Conservation (phyloP, 2,113 vertebrate species). For the Gila orcuttii region DNA sequence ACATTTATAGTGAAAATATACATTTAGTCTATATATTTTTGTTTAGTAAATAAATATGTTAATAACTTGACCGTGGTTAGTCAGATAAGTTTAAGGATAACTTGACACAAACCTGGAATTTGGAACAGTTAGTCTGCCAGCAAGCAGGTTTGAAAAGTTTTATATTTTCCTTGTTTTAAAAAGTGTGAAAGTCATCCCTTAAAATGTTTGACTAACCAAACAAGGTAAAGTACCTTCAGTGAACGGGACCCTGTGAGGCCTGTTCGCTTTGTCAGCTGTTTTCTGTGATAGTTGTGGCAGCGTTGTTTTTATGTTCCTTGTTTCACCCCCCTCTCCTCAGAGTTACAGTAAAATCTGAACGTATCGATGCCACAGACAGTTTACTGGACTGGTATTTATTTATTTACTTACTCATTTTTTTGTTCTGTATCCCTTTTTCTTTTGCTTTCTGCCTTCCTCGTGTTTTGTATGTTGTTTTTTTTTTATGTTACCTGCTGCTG, state of each 20-base stretch:
- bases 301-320: conserved; percentile 49
- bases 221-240: neutral
- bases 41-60: neutral
- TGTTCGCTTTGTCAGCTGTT: conserved; percentile 11
- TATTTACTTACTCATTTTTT: conserved; percentile 48
- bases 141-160: neutral
- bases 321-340: conserved; percentile 58
- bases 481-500: conserved; percentile 24
- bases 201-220: neutral
- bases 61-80: neutral
- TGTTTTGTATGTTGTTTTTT: conserved; percentile 19
- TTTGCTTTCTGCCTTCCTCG: conserved; percentile 19
- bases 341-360: conserved; percentile 58
- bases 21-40: neutral
- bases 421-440: conserved; percentile 19
- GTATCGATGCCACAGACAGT: conserved; percentile 54
- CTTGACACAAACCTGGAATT: neutral
- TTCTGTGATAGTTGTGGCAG: conserved; percentile 34
- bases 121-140: neutral
- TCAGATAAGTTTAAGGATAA: neutral
- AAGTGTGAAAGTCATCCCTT: neutral
- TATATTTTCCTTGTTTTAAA: neutral
- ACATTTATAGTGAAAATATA: neutral
- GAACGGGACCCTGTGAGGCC: neutral
- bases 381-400: conserved; percentile 59